Evolutionary conservation across 2,113 vertebrate species (phyloP).

Genomic region (Butorides virescens): DNA sequence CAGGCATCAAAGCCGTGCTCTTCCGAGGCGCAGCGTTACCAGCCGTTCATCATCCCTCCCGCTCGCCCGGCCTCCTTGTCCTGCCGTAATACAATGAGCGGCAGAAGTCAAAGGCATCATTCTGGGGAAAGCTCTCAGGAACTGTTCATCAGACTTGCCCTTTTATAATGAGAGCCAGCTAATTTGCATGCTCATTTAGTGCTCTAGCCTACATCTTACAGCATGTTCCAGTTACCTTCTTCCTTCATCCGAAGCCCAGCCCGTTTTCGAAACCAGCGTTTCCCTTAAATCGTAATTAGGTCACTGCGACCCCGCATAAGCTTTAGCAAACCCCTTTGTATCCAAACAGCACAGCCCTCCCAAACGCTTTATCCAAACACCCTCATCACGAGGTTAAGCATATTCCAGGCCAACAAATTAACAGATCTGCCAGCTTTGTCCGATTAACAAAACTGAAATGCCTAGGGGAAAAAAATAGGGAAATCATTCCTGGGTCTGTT

Average conservation of each 20-base stretch:
- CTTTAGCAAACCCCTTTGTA: slow-evolving; percentile 2
- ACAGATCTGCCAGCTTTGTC: not conserved
- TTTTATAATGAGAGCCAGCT: slow-evolving; percentile 53
- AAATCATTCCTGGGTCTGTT: slow-evolving; percentile 23
- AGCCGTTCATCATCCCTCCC: slow-evolving; percentile 8
- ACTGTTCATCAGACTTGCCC: slow-evolving; percentile 37
- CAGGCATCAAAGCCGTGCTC: not conserved
- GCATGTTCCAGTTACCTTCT: not conserved
- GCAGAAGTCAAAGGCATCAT: slow-evolving; percentile 31
- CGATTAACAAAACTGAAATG: slow-evolving; percentile 5
- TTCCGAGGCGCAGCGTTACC: not conserved
- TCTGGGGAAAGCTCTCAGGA: slow-evolving; percentile 47
- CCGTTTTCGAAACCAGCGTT: not conserved
- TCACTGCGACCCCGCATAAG: slow-evolving; percentile 7
- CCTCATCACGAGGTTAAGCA: not conserved
- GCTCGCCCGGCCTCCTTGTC: not conserved
- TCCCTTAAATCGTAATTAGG: not conserved
- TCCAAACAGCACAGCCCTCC: not conserved
- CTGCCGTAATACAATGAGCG: not conserved
- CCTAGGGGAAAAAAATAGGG: not conserved
- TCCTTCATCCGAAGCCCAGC: not conserved
- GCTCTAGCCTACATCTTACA: not conserved
- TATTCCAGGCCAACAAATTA: not conserved
- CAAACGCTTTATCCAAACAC: slow-evolving; percentile 5
- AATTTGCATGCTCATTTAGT: slow-evolving; percentile 42